phyloP scores from a whole-genome alignment of 2,888 invertebrate species.

The Melieria omissa region DNA sequence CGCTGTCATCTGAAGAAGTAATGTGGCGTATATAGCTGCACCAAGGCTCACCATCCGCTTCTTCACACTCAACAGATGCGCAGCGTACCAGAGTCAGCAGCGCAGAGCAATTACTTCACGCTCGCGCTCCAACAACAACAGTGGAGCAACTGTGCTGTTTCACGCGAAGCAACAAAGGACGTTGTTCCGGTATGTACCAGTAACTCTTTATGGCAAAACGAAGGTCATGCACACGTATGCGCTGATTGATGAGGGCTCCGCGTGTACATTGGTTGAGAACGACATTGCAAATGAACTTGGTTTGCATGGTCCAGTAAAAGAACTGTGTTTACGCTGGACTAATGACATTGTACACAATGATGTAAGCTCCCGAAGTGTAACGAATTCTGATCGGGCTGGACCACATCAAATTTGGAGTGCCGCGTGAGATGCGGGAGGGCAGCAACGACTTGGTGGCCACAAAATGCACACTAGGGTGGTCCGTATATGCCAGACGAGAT shows the following conservation, averaged over 20 bases:
- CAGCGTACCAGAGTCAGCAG: no score
- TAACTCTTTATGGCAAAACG: constrained; percentile 20
- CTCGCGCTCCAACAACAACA: not conserved
- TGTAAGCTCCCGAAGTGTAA: constrained; percentile 30
- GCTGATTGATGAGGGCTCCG: constrained; percentile 41
- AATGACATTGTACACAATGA: constrained; percentile 41
- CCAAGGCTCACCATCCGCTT: not conserved
- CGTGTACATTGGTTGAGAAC: constrained; percentile 39
- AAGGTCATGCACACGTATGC: constrained; percentile 36
- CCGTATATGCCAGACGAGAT: no score
- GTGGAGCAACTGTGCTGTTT: not conserved
- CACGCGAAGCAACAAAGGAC: not conserved
- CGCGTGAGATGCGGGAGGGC: no score
- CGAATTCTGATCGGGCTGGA: no score
- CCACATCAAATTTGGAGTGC: no score
- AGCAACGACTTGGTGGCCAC: no score
- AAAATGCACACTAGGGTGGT: no score
- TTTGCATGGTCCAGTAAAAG: constrained; percentile 30
- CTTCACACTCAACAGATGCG: no score
- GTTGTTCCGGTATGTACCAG: constrained; percentile 33
- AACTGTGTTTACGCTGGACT: constrained; percentile 41
- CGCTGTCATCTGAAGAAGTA: constrained; percentile 16
- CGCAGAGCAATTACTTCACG: no score
- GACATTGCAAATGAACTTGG: constrained; percentile 33
- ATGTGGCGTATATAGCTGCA: constrained; percentile 23